Conservation (phyloP, 1,140 invertebrate species). For the Yoshiicerus persimilis region DNA sequence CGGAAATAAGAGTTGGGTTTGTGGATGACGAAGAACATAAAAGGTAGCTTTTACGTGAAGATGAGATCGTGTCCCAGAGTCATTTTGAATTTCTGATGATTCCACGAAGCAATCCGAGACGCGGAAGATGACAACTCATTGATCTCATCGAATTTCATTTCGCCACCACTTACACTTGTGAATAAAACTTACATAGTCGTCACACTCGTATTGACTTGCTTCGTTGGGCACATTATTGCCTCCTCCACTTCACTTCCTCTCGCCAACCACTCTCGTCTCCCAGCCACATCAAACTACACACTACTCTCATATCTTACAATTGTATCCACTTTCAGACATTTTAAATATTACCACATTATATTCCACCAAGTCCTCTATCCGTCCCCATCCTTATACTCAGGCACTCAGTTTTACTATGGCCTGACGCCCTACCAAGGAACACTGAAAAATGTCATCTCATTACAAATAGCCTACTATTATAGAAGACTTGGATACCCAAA, state of each 20-base stretch:
- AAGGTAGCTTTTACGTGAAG: slow-evolving; percentile 44
- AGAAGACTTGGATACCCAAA: too few species aligned
- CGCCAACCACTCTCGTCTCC: background rate
- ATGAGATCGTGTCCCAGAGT: slow-evolving; percentile 42
- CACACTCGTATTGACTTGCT: background rate
- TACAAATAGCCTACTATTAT: too few species aligned
- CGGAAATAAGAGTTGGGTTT: slow-evolving; percentile 36
- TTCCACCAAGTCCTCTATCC: too few species aligned
- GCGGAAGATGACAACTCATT: slow-evolving; percentile 37
- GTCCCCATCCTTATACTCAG: too few species aligned
- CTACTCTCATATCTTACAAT: too few species aligned
- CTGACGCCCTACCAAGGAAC: too few species aligned
- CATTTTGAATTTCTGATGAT: slow-evolving; percentile 48
- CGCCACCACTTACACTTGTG: slow-evolving; percentile 20
- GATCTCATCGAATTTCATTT: slow-evolving; percentile 47
- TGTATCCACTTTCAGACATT: too few species aligned
- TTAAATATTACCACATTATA: too few species aligned
- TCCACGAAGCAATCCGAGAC: slow-evolving; percentile 21
- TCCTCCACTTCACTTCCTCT: background rate
- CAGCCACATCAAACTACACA: too few species aligned
- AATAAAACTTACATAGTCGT: background rate
- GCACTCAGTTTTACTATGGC: too few species aligned
- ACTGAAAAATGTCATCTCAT: too few species aligned
- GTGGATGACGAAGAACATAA: slow-evolving; percentile 45
- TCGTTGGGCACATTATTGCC: background rate